phyloP scores from a whole-genome alignment of 2,113 vertebrate species.

The Nycticryphes semicollaris region DNA sequence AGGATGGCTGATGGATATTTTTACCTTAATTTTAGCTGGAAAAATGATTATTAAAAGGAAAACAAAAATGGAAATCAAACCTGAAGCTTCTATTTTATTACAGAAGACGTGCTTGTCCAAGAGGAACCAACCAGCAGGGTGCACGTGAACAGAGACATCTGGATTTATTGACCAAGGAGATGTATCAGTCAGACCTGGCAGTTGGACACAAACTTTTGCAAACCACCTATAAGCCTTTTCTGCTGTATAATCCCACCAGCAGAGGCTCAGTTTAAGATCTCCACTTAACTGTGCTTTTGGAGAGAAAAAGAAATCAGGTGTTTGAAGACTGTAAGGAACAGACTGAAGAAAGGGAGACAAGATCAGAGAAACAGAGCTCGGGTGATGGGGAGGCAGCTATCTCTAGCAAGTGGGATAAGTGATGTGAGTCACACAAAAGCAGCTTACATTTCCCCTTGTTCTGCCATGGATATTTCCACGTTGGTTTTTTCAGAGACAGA shows the following conservation, averaged over 20 bases:
- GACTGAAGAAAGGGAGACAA: background rate
- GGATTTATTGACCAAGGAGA: background rate
- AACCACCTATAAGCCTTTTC: background rate
- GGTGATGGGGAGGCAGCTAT: background rate
- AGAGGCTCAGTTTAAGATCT: background rate
- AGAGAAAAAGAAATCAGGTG: background rate
- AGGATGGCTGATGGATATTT: background rate
- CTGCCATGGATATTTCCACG: background rate
- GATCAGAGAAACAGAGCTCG: background rate
- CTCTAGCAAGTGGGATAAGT: background rate
- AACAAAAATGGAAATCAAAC: background rate
- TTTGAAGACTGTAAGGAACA: conserved; percentile 1
- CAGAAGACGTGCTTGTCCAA: background rate
- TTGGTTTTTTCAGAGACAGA: background rate
- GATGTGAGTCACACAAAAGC: background rate
- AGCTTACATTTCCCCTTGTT: background rate
- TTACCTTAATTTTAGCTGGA: background rate
- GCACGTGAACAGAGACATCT: background rate
- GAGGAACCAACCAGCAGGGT: background rate
- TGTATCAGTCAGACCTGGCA: background rate
- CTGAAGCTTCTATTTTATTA: background rate
- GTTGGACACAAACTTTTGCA: background rate
- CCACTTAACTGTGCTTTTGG: background rate
- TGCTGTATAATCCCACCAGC: background rate
- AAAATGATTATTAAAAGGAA: background rate